Conservation (phyloP, 2,888 invertebrate species). For the Macroteleia sp. region DNA sequence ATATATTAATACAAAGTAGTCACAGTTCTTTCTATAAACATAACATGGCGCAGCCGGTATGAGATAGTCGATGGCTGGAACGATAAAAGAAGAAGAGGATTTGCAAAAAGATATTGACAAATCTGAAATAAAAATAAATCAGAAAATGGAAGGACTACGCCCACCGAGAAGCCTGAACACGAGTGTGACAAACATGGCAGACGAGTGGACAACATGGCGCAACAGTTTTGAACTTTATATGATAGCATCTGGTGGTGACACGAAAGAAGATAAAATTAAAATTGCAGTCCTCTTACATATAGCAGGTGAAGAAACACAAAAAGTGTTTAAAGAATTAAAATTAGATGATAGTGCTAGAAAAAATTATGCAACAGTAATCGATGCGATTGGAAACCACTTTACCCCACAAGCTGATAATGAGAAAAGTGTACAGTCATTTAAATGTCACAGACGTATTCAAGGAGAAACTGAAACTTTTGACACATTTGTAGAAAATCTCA, state of each 20-base stretch:
- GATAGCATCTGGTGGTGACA: background rate
- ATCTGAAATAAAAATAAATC: background rate
- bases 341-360: background rate
- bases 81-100: no score
- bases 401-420: background rate
- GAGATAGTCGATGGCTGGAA: background rate
- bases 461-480: slow-evolving; percentile 57
- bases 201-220: slow-evolving; percentile 6
- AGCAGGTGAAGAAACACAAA: slow-evolving; percentile 1
- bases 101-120: no score
- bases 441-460: background rate
- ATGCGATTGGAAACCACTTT: background rate
- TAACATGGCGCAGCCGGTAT: slow-evolving; percentile 7
- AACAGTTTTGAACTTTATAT: background rate
- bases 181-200: slow-evolving; percentile 2
- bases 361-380: background rate
- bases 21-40: background rate
- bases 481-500: slow-evolving; percentile 63
- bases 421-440: background rate
- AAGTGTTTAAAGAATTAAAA: slow-evolving; percentile 1
- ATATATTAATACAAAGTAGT: background rate
- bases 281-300: background rate
- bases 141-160: slow-evolving; percentile 6
- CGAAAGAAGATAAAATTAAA: background rate
- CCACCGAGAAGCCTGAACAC: slow-evolving; percentile 3